phyloP scores from a whole-genome alignment of 2,113 vertebrate genomes.

The Melanerpes formicivorus region DNA sequence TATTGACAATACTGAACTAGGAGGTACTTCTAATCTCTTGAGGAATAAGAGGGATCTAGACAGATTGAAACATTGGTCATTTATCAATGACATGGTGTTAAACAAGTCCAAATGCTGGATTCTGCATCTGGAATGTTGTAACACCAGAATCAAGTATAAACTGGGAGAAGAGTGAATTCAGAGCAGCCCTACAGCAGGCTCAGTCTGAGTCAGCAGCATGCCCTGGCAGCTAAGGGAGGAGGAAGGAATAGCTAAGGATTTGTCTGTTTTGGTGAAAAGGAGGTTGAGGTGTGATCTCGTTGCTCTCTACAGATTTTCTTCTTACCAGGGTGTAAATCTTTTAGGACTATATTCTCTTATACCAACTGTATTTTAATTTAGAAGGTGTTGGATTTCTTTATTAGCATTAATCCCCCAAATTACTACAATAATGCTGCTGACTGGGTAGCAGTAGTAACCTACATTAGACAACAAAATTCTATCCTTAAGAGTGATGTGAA shows the following conservation, averaged over 20 bases:
- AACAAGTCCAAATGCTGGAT: background rate
- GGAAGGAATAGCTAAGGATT: background rate
- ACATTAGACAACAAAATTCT: background rate
- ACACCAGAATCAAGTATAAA: accelerated
- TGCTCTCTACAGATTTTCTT: background rate
- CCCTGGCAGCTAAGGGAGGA: background rate
- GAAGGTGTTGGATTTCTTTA: background rate
- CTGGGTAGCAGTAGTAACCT: background rate
- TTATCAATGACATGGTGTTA: background rate
- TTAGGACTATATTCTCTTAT: background rate
- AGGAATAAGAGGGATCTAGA: background rate
- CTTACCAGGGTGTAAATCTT: background rate
- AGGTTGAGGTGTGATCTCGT: background rate
- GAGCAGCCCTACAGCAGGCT: background rate
- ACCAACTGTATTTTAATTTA: background rate
- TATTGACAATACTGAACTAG: background rate
- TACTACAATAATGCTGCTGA: background rate
- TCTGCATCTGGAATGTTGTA: background rate
- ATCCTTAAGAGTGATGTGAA: background rate
- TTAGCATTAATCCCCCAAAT: background rate
- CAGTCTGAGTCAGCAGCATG: background rate
- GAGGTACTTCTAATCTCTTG: background rate
- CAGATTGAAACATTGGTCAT: background rate
- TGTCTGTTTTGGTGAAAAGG: background rate
- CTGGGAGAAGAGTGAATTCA: accelerated